Conservation (phyloP, 2,113 vertebrate species). For the Actinemys pallida region DNA sequence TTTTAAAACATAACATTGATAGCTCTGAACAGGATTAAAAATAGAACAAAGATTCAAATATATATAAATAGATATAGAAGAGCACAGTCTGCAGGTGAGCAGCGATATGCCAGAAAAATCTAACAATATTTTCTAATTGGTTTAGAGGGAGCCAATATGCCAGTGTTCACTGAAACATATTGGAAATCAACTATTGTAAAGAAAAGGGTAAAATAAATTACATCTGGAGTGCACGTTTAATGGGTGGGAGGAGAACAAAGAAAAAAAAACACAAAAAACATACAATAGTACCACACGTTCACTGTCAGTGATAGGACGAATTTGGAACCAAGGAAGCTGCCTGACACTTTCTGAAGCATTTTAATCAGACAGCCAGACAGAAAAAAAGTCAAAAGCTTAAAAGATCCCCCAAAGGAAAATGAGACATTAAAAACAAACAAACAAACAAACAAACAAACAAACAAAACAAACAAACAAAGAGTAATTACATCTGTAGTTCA, state of each 20-base stretch:
- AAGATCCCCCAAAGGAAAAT: neutral
- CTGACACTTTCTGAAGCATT: neutral
- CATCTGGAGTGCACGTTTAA: neutral
- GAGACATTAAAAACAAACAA: neutral
- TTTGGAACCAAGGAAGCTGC: neutral
- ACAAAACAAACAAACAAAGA: neutral
- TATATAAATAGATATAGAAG: neutral
- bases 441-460: neutral
- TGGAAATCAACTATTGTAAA: neutral
- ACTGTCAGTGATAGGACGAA: neutral
- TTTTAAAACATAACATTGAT: neutral
- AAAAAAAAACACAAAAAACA: neutral
- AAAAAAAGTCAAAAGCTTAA: neutral
- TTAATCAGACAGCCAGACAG: neutral
- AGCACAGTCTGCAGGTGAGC: neutral
- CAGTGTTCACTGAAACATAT: neutral
- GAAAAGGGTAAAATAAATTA: neutral
- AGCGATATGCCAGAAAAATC: neutral
- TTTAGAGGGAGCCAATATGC: neutral
- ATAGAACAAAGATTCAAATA: neutral
- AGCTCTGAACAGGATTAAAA: neutral
- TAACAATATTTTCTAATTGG: neutral
- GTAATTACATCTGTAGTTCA: constrained; percentile 38
- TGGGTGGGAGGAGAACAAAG: neutral
- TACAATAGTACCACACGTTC: neutral